Evolutionary conservation across 2,888 invertebrate species (phyloP).

Genomic region (Pocota personata): DNA sequence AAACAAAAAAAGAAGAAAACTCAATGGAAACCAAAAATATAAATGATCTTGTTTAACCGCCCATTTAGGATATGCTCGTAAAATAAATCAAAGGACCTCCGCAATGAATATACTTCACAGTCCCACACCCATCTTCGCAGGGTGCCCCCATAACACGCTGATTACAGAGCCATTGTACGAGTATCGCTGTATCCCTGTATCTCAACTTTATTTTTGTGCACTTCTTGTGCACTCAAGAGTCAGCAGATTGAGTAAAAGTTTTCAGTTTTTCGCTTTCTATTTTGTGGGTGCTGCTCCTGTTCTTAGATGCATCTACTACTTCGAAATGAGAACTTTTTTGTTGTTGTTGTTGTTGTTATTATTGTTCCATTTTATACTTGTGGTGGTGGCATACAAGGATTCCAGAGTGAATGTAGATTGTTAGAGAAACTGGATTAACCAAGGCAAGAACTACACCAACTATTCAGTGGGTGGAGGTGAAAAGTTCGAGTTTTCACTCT

Average conservation of each 20-base stretch:
- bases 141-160: conserved; percentile 36
- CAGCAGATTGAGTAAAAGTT: conserved; percentile 66
- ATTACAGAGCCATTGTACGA: conserved; percentile 64
- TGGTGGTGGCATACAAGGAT: conserved; percentile 23
- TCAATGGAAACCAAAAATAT: conserved; percentile 62
- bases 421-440: conserved; percentile 67
- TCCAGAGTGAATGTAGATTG: conserved; percentile 32
- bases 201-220: not conserved
- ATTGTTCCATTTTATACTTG: conserved; percentile 3
- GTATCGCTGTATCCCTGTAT: conserved; percentile 10
- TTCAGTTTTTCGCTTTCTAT: conserved; percentile 2
- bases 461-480: conserved; percentile 19
- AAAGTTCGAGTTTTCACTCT: conserved; percentile 22
- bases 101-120: conserved; percentile 50
- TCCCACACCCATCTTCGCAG: conserved; percentile 50
- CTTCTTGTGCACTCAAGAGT: conserved; percentile 63
- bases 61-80: conserved; percentile 68
- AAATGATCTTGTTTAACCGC: conserved; percentile 73
- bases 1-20: conserved; percentile 34
- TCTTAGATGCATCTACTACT: conserved; percentile 25
- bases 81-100: conserved; percentile 70
- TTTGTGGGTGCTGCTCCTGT: not conserved
- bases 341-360: conserved; percentile 43
- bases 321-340: conserved; percentile 29
- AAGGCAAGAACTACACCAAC: conserved; percentile 55